Base-by-base conservation (phyloP, 35 echinoderm and acorn worm genomes). In the Anneissia japonica region DNA sequence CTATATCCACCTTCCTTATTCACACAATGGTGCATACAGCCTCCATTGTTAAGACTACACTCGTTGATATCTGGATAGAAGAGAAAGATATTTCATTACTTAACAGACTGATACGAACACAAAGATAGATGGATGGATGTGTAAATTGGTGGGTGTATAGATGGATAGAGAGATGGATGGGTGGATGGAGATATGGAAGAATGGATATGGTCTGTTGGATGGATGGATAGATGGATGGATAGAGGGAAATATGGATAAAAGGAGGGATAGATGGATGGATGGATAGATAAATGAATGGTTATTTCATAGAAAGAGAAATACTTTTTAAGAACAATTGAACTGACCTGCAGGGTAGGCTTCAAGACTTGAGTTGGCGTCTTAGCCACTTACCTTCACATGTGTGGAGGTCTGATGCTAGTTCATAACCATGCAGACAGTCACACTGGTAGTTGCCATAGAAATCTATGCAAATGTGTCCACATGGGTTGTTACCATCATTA, bases 11-110 rank as follows among this genome's bases (percentile, higher is more conserved):
- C 88, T 0, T 31, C 73, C 29, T 14, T 45, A 26, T 83, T 89
- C 17, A 38, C 81, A 33, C 87, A 89, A 19, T 38, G 56, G 41
- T 89, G 88, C 11, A 32, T 55, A 84, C 88, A 89, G 0, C 88
- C 88, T 23, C 79, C 88, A 74, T 89, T 89, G 14, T 46, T 32
- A 43, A 83, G 26, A 0, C 80, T 46, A 34, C 88, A 89, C 33
- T 89, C 88, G 46, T 89, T 89, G 13, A 84, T 76, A 83, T 89
- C 88, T 89, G 55, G 29, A 76, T 0, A 79, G n/a, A 34, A 79
- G 35, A 32, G 16, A 35, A 34, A 32, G 31, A 75, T 9, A n/a
- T 30, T 30, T 30, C 3, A 75, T 75, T 75, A 30, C 73, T n/a
- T n/a, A n/a, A n/a, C n/a, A n/a, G n/a, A n/a, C n/a, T n/a, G n/a